A percentile compares a stretch with the other conserved stretches of the same genome.
Evolutionary conservation across 1,140 invertebrate species (phyloP).

Genomic region (Heliconius hermathena): DNA sequence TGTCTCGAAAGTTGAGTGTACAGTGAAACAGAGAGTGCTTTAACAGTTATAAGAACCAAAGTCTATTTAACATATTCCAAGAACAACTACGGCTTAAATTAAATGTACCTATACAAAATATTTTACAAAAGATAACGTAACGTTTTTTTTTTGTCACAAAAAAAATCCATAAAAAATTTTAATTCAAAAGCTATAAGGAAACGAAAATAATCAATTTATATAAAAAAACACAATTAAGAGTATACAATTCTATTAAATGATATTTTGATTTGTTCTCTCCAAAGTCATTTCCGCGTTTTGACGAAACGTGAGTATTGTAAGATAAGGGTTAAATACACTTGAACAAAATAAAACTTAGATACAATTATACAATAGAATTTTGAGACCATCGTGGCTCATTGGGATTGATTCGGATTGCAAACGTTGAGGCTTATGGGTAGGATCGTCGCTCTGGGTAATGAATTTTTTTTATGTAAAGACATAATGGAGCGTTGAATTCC

Average conservation of each 20-base stretch:
- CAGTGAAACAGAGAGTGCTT: no score
- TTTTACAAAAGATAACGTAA: conserved; percentile 7
- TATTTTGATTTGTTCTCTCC: conserved; percentile 27
- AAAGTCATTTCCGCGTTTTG: conserved; percentile 23
- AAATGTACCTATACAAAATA: background rate
- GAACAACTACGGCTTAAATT: background rate
- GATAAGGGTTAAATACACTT: background rate
- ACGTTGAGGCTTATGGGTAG: background rate
- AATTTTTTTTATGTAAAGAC: no score
- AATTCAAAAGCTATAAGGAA: conserved; percentile 37
- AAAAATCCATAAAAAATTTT: conserved; percentile 15
- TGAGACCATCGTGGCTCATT: background rate
- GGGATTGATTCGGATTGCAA: background rate
- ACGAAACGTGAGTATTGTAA: background rate
- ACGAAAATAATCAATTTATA: conserved; percentile 29
- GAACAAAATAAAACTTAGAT: background rate
- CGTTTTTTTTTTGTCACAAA: background rate
- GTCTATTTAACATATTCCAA: no score
- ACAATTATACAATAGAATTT: background rate
- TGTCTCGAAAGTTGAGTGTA: no score
- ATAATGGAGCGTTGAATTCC: no score
- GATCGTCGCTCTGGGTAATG: no score
- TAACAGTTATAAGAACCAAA: no score
- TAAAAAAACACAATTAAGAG: conserved; percentile 25
- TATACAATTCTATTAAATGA: conserved; percentile 26